phyloP scores from a whole-genome alignment of 2,797 vertebrate genomes.

The Gastrophryne carolinensis region DNA sequence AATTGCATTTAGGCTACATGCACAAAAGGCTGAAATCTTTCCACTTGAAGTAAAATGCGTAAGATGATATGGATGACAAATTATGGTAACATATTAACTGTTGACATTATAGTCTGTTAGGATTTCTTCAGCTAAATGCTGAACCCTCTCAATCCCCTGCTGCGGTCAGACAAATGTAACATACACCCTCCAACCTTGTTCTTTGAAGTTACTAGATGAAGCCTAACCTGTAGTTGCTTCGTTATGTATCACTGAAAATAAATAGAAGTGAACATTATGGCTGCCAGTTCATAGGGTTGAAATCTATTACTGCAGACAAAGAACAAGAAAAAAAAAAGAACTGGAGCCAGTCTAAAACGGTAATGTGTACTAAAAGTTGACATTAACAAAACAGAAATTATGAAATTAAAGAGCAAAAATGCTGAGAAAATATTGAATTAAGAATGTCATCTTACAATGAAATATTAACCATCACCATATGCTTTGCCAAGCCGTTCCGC shows the following conservation, averaged over 20 bases:
- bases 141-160: background rate
- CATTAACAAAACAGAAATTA: slow-evolving; percentile 35
- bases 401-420: slow-evolving; percentile 38
- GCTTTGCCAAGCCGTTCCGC: slow-evolving; percentile 42
- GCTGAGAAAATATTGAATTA: slow-evolving; percentile 45
- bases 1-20: background rate
- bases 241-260: slow-evolving; percentile 27
- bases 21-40: background rate
- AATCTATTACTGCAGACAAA: slow-evolving; percentile 20
- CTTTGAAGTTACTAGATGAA: slow-evolving; percentile 28
- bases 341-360: slow-evolving; percentile 26
- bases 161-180: slow-evolving; percentile 3
- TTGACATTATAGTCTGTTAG: slow-evolving; percentile 3
- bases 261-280: slow-evolving; percentile 18
- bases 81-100: slow-evolving; percentile 6
- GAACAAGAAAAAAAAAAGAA: background rate
- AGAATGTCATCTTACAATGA: slow-evolving; percentile 38
- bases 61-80: slow-evolving; percentile 27
- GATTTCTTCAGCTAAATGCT: slow-evolving; percentile 8
- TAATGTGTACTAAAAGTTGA: slow-evolving; percentile 18
- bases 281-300: slow-evolving; percentile 14
- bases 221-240: slow-evolving; percentile 15
- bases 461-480: slow-evolving; percentile 29
- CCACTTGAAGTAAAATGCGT: background rate
- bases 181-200: background rate